Evolutionary conservation across 2,113 vertebrate genomes (phyloP).

Genomic region (Rhadina sibilatrix): DNA sequence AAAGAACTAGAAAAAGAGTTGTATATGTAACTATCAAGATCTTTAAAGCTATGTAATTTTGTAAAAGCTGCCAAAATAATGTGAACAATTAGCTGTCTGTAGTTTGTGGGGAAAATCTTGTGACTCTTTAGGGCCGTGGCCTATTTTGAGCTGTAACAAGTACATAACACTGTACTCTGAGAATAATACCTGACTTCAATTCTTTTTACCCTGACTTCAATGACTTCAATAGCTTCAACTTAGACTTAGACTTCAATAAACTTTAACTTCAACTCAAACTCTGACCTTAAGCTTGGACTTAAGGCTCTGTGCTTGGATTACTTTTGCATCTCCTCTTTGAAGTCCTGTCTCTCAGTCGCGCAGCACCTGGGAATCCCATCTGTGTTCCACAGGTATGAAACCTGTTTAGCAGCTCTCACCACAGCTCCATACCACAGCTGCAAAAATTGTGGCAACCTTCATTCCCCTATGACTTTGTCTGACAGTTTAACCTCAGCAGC

Average conservation of each 20-base stretch:
- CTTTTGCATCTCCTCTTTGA: neutral
- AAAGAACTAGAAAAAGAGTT: neutral
- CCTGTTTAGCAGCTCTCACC: neutral
- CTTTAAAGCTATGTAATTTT: neutral
- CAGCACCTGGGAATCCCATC: neutral
- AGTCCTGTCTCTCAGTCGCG: neutral
- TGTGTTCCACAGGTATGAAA: neutral
- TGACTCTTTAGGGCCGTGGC: neutral
- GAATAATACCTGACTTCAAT: neutral
- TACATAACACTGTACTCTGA: neutral
- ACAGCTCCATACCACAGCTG: neutral
- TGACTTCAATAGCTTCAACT: neutral
- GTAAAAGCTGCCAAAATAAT: neutral
- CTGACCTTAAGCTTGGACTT: neutral
- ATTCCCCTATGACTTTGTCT: neutral
- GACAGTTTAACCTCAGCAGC: neutral
- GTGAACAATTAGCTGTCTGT: neutral
- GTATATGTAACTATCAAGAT: neutral
- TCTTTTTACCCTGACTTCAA: neutral
- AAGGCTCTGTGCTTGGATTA: neutral
- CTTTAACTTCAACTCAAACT: neutral
- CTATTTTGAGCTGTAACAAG: neutral
- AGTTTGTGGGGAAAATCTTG: neutral
- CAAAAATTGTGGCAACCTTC: neutral
- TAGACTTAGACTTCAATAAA: neutral